Conservation (phyloP, 2,113 vertebrate genomes). For the Ptychochromis oligacanthus region DNA sequence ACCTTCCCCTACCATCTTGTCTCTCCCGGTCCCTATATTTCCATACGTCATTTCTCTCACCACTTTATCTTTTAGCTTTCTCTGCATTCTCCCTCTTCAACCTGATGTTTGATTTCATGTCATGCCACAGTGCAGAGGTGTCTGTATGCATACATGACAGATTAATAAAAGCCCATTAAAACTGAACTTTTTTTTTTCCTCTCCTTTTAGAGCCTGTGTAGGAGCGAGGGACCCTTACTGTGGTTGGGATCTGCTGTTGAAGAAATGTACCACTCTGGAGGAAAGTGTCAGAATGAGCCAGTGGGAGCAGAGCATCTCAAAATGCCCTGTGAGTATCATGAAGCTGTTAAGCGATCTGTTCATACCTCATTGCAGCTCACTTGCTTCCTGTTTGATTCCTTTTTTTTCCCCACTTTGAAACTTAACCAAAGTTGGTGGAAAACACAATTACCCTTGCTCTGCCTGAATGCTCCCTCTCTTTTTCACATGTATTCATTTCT, state of each 20-base stretch:
- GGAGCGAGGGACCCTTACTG: conserved; percentile 96
- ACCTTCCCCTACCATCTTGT: conserved; percentile 24
- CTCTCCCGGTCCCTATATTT: conserved; percentile 21
- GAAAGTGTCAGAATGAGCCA: conserved; percentile 94
- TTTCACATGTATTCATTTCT: conserved; percentile 5
- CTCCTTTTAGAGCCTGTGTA: conserved; percentile 85
- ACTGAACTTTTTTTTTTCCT: neutral
- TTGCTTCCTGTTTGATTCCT: neutral
- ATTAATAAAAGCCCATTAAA: conserved; percentile 37
- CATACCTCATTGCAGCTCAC: neutral
- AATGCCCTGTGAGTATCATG: conserved; percentile 88
- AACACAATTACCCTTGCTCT: conserved; percentile 20
- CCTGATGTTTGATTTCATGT: conserved; percentile 28
- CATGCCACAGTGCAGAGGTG: neutral
- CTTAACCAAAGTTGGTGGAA: conserved; percentile 21
- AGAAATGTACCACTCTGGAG: conserved; percentile 94
- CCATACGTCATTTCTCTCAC: conserved; percentile 14
- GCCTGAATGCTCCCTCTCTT: conserved; percentile 7
- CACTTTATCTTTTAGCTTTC: conserved; percentile 29
- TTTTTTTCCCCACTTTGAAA: conserved; percentile 9
- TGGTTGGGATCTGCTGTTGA: conserved; percentile 93
- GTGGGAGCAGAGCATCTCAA: conserved; percentile 93
- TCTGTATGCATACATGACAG: conserved; percentile 33
- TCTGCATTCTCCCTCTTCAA: neutral
- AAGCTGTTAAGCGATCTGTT: neutral